These are phyloP conservation scores for Athripsodes cinereus DNA, from an alignment of 2,888 invertebrate genomes.

Conservation along the genomic window DNA sequence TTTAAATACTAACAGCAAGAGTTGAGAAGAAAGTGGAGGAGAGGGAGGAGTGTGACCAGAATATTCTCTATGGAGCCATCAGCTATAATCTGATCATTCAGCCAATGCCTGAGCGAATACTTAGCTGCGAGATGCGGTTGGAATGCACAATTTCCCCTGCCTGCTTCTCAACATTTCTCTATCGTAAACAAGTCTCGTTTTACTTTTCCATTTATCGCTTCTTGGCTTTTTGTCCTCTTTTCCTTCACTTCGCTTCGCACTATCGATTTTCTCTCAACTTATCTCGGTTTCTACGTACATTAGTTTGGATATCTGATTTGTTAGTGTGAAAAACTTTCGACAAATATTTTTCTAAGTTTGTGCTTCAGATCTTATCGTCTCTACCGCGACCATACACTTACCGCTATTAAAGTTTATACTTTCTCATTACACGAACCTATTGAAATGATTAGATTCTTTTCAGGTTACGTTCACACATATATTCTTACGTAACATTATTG, in stretches of 20 bases:
- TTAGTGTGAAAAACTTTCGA: too few relatives aligned
- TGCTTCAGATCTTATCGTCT: too few relatives aligned
- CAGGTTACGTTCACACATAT: too few relatives aligned
- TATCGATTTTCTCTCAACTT: background rate
- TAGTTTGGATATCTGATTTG: too few relatives aligned
- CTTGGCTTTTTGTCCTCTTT: background rate
- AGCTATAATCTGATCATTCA: slow-evolving; percentile 2
- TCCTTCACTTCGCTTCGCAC: background rate
- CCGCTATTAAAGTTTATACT: too few relatives aligned
- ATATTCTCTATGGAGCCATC: background rate
- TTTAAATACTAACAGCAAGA: background rate
- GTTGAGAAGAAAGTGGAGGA: background rate
- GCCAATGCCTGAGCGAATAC: background rate
- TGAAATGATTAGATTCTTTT: too few relatives aligned
- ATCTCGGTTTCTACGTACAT: background rate
- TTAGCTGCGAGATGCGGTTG: background rate
- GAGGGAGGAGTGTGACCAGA: background rate
- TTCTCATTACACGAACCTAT: too few relatives aligned
- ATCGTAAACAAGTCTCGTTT: background rate
- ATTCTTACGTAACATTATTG: too few relatives aligned
- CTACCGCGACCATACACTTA: too few relatives aligned
- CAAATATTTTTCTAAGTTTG: too few relatives aligned
- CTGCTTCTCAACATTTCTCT: background rate
- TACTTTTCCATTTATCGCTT: background rate
- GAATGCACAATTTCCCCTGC: background rate